Evolutionary conservation across 2,113 vertebrate genomes (phyloP).

Genomic region (Echinops telfairi): DNA sequence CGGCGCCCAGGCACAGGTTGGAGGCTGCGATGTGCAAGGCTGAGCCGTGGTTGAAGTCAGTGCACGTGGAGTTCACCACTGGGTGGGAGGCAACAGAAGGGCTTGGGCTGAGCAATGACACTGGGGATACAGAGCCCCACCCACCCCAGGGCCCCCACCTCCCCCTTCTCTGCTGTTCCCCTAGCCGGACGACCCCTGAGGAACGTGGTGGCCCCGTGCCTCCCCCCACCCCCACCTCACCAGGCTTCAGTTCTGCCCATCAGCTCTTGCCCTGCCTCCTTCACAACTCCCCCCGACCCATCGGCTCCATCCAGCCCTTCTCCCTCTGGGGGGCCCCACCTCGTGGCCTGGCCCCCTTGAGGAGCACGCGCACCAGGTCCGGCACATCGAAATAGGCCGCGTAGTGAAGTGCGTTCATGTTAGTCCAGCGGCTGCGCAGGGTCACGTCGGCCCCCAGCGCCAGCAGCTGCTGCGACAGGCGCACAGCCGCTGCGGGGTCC

Average conservation of each 20-base stretch:
- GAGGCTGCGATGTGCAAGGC: conserved; percentile 96
- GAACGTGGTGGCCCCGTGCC: too few relatives aligned
- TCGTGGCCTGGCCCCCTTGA: conserved; percentile 91
- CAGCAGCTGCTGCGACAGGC: conserved; percentile 92
- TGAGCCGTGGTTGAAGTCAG: conserved; percentile 94
- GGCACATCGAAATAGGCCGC: conserved; percentile 96
- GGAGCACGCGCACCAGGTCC: conserved; percentile 92
- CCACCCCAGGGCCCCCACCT: neutral
- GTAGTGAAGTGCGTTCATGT: conserved; percentile 97
- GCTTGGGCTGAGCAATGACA: neutral
- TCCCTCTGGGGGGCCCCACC: conserved; percentile 82
- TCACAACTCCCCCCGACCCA: neutral
- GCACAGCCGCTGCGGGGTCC: conserved; percentile 92
- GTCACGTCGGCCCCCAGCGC: conserved; percentile 92
- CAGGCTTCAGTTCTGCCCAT: neutral
- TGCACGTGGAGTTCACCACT: conserved; percentile 96
- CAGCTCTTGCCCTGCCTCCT: neutral
- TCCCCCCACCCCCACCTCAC: neutral
- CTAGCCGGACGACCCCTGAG: neutral
- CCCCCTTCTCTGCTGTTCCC: too few relatives aligned
- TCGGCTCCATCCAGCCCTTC: neutral
- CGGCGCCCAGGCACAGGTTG: conserved; percentile 95
- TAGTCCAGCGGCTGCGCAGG: conserved; percentile 96
- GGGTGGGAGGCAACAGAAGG: neutral
- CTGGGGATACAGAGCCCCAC: neutral